These are phyloP conservation scores for Gasterosteus nipponicus DNA, from an alignment of 2,113 vertebrate genomes.

Conservation along the genomic window DNA sequence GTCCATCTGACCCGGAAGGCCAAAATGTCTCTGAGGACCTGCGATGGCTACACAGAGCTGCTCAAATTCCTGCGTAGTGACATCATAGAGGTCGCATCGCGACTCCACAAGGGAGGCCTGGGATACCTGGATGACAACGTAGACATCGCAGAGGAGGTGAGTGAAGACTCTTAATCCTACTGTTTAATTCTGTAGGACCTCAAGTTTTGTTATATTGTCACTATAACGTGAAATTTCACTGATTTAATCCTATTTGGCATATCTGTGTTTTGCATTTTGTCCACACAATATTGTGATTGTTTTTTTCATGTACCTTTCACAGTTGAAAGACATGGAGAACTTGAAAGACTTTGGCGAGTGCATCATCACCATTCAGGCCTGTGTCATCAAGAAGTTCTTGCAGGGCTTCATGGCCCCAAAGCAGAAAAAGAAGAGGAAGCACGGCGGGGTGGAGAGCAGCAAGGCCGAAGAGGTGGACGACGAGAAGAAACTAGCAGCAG, in stretches of 20 bases:
- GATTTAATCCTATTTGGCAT: not conserved
- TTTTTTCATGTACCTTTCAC: conserved; percentile 14
- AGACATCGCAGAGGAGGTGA: conserved; percentile 90
- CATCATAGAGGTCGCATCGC: conserved; percentile 93
- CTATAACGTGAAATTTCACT: not conserved
- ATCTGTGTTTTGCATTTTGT: not conserved
- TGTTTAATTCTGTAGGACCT: not conserved
- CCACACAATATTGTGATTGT: not conserved
- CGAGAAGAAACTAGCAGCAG: conserved; percentile 95
- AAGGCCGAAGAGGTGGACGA: conserved; percentile 94
- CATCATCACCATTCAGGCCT: conserved; percentile 91
- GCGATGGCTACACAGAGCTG: conserved; percentile 90
- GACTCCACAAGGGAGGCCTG: conserved; percentile 94
- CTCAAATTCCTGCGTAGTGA: conserved; percentile 92
- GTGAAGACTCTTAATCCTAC: not conserved
- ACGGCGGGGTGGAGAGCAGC: conserved; percentile 86
- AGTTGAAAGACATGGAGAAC: conserved; percentile 89
- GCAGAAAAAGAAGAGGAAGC: conserved; percentile 91
- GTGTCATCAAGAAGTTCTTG: conserved; percentile 96
- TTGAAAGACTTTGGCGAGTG: conserved; percentile 95
- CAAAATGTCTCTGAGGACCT: conserved; percentile 87
- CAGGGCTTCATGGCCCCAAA: conserved; percentile 99
- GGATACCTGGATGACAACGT: conserved; percentile 91
- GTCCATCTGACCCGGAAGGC: conserved; percentile 90
- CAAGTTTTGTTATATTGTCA: not conserved